These are phyloP conservation scores for Steinernema hermaphroditum DNA, from an alignment of 2,888 invertebrate species.

Conservation along the genomic window DNA sequence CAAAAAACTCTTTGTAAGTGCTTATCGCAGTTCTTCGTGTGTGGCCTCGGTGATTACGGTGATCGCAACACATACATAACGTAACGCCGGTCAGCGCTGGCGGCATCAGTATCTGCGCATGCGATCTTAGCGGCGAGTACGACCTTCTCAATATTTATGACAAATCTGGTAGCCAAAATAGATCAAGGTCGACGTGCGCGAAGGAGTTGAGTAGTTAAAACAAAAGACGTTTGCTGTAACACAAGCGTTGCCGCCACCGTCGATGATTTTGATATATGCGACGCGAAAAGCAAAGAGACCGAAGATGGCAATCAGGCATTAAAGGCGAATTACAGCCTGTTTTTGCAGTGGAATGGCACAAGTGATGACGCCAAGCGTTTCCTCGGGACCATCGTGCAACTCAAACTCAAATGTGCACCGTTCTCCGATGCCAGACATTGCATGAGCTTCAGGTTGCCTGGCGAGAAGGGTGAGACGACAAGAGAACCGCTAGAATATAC, in stretches of 20 bases:
- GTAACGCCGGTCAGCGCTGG: neutral
- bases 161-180: constrained; percentile 18
- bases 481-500: no score
- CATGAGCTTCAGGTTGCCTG: neutral
- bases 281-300: neutral
- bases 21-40: neutral
- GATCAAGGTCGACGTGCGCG: neutral
- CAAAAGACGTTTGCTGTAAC: neutral
- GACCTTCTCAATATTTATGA: constrained; percentile 26
- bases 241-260: neutral
- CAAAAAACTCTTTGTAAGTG: constrained; percentile 32
- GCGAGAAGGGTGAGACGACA: constrained; percentile 12
- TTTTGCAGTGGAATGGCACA: constrained; percentile 48
- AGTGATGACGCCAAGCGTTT: constrained; percentile 36
- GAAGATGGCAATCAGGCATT: neutral
- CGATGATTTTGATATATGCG: neutral
- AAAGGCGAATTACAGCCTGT: neutral
- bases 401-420: constrained; percentile 42
- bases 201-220: neutral
- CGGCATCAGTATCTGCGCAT: constrained; percentile 12
- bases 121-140: constrained; percentile 19
- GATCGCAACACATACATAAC: neutral
- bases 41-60: neutral
- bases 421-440: neutral
- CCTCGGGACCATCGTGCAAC: constrained; percentile 42